Evolutionary conservation across 1,140 invertebrate species (phyloP).

Genomic region (Octopus sinensis): DNA sequence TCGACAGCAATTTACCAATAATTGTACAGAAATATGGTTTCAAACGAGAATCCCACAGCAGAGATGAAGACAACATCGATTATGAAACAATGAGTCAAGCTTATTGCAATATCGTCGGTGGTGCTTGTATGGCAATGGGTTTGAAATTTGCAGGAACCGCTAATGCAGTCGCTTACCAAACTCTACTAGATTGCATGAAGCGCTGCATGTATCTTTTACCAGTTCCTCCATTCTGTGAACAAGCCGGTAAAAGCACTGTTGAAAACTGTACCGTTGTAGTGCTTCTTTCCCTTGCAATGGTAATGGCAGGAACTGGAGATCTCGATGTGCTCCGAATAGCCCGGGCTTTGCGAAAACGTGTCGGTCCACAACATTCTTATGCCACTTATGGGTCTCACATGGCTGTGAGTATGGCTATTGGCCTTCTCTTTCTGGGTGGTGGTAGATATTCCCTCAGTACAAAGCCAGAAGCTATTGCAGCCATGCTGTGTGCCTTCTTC

Average conservation of each 20-base stretch:
- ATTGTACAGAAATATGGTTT: slow-evolving; percentile 65
- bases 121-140: slow-evolving; percentile 89
- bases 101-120: slow-evolving; percentile 92
- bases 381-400: slow-evolving; percentile 89
- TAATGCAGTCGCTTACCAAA: slow-evolving; percentile 68
- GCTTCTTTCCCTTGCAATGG: slow-evolving; percentile 76
- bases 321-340: slow-evolving; percentile 81
- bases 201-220: slow-evolving; percentile 67
- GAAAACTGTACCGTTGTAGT: slow-evolving; percentile 85
- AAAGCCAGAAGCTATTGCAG: slow-evolving; percentile 78
- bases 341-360: slow-evolving; percentile 73
- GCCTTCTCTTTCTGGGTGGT: slow-evolving; percentile 89
- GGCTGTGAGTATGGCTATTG: slow-evolving; percentile 89
- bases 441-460: slow-evolving; percentile 84
- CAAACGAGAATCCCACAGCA: slow-evolving; percentile 36
- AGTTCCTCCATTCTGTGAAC: slow-evolving; percentile 72
- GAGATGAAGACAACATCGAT: slow-evolving; percentile 66
- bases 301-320: slow-evolving; percentile 92
- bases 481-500: slow-evolving; percentile 87
- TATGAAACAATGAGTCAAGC: slow-evolving; percentile 94
- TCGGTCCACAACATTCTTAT: slow-evolving; percentile 56
- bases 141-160: slow-evolving; percentile 90
- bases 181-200: slow-evolving; percentile 49
- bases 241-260: slow-evolving; percentile 83
- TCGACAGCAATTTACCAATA: slow-evolving; percentile 76